Base-by-base conservation (phyloP, 1,140 invertebrate genomes). In the Zaprionus gabonicus region DNA sequence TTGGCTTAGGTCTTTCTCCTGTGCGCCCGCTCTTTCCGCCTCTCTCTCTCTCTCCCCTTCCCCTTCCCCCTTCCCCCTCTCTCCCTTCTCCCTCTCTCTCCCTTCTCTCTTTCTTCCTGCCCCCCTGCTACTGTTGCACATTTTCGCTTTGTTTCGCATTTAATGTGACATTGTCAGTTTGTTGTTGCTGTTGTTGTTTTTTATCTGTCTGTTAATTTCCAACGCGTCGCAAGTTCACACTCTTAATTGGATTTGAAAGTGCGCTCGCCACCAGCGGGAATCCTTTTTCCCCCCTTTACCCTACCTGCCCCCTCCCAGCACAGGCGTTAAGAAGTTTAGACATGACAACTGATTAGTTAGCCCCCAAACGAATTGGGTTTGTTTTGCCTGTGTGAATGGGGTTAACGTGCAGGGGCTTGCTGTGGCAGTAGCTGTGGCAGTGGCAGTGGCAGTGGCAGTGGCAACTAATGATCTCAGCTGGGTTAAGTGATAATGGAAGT, bases 231-330 rank as follows among this genome's bases (percentile, higher is more conserved):
- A 87, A 87, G 84, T 87, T 87, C 84, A 88, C 84, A 87, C 84
- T 87, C 81, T 88, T 87, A 87, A 87, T 87, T 87, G 84, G 84
- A 87, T 87, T 87, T 84, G 84, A 87, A 87, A 87, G 83, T 87
- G 80, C 81, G 75, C 78, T 73, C 71, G 51, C 67, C 34, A 71
- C 1, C 28, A 57, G 17, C 44, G 64, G 36, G 51, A 25, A 51
- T 66, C 55, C 63, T 58, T 13, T 53, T 23, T 25, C 15, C 38
- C 34, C 36, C 6, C n/a, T n/a, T n/a, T n/a, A n/a, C n/a, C n/a
- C 53, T 69, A 15, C 46, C 49, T 10, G 23, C 34, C 36, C 46
- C 27, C 67, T 15, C 55, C 63, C 31, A 0, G 9, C 46, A 4
- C 17, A 51, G 34, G 23, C 25, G 65, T 49, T 70, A 57, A 75